Evolutionary conservation across 2,888 invertebrate species (phyloP).

Genomic region (Macroteleia sp.): DNA sequence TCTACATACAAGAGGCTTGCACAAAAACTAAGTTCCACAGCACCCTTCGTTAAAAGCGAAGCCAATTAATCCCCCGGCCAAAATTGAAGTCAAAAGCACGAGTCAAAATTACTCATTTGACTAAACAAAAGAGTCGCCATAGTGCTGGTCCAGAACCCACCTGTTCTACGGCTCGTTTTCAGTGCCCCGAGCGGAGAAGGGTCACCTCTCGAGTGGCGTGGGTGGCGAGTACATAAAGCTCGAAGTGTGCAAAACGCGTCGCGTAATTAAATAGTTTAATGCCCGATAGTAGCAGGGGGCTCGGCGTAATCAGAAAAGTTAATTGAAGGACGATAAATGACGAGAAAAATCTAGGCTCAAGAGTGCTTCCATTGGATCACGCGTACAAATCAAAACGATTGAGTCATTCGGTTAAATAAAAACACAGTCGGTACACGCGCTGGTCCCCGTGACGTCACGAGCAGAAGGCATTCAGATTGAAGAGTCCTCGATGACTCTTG

Average conservation of each 20-base stretch:
- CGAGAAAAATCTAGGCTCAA: constrained; percentile 55
- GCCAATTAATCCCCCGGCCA: constrained; percentile 20
- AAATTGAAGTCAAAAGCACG: constrained; percentile 20
- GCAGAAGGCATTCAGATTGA: constrained; percentile 84
- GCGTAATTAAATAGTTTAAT: constrained; percentile 76
- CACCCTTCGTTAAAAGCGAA: neutral
- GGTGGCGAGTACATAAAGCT: constrained; percentile 50
- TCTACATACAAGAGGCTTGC: constrained; percentile 1
- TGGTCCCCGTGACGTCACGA: constrained; percentile 80
- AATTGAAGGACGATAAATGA: constrained; percentile 76
- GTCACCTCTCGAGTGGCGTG: constrained; percentile 27
- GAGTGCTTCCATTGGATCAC: constrained; percentile 73
- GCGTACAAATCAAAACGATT: constrained; percentile 76
- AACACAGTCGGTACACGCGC: constrained; percentile 72
- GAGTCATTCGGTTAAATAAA: constrained; percentile 82
- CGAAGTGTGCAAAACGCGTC: constrained; percentile 61
- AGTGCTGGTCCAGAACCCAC: constrained; percentile 25
- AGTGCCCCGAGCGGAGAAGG: too few species aligned
- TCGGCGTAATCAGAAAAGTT: constrained; percentile 78
- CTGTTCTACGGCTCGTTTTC: constrained; percentile 24
- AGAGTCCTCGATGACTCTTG: constrained; percentile 83
- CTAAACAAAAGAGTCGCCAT: constrained; percentile 17
- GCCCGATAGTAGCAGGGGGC: constrained; percentile 53
- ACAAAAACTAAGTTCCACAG: neutral
- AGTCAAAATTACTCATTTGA: constrained; percentile 34